A percentile compares a stretch with the other conserved stretches of the same genome.
These are phyloP conservation scores for Harpagoxenus sublaevis DNA, from an alignment of 2,888 invertebrate species.

Conservation along the genomic window DNA sequence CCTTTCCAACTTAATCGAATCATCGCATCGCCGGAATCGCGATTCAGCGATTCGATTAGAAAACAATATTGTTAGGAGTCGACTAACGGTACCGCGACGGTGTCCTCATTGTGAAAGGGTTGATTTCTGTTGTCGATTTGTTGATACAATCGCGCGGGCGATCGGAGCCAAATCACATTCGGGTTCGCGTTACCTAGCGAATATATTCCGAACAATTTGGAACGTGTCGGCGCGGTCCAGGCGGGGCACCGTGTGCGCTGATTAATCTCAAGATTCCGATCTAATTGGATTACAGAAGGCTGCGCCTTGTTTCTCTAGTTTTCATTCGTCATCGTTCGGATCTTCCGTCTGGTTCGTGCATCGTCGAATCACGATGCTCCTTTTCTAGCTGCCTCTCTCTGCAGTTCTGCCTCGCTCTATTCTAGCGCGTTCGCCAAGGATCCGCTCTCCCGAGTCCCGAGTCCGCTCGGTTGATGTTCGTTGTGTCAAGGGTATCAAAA, in stretches of 20 bases:
- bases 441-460: slow-evolving; percentile 13
- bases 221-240: slow-evolving; percentile 62
- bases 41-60: slow-evolving; percentile 29
- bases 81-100: slow-evolving; percentile 60
- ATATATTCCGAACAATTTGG: slow-evolving; percentile 41
- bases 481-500: slow-evolving; percentile 58
- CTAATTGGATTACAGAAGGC: slow-evolving; percentile 81
- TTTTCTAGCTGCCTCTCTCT: not conserved
- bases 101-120: slow-evolving; percentile 64
- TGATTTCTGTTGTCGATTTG: slow-evolving; percentile 75
- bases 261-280: slow-evolving; percentile 81
- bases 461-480: slow-evolving; percentile 35
- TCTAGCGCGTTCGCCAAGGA: not conserved
- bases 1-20: slow-evolving; percentile 7
- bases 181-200: slow-evolving; percentile 38
- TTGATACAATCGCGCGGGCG: slow-evolving; percentile 71
- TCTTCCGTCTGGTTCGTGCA: slow-evolving; percentile 20
- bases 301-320: slow-evolving; percentile 65
- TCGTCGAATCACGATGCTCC: slow-evolving; percentile 14
- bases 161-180: slow-evolving; percentile 73
- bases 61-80: slow-evolving; percentile 10
- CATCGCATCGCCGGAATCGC: slow-evolving; percentile 3
- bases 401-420: not conserved
- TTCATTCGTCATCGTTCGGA: slow-evolving; percentile 75
- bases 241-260: slow-evolving; percentile 64